Conservation (phyloP, 2,113 vertebrate species). For the Platichthys flesus region DNA sequence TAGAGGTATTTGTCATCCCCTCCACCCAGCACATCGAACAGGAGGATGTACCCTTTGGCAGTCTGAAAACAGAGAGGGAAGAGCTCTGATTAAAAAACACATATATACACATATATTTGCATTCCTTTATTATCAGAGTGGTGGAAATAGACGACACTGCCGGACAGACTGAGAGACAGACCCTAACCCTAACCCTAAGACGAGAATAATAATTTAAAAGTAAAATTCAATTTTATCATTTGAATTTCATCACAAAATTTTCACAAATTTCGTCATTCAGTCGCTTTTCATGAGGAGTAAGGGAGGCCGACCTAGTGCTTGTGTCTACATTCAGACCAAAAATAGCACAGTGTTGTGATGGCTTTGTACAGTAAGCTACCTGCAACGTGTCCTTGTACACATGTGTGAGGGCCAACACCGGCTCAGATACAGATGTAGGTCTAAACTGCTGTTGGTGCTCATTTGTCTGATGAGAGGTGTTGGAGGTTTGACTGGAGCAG, state of each 20-base stretch:
- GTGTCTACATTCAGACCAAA: too few species aligned
- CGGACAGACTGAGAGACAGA: too few species aligned
- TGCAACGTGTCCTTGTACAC: too few species aligned
- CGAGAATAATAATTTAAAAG: too few species aligned
- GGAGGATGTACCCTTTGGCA: constrained; percentile 94
- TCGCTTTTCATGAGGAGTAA: constrained; percentile 3
- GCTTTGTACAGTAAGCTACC: too few species aligned
- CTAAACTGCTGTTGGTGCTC: too few species aligned
- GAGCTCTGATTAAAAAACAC: constrained; percentile 5
- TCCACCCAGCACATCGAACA: constrained; percentile 90
- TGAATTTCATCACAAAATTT: neutral
- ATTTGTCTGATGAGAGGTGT: too few species aligned
- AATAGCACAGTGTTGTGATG: too few species aligned
- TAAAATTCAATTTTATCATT: too few species aligned
- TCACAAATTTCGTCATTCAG: neutral
- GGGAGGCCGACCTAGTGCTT: neutral
- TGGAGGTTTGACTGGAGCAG: too few species aligned
- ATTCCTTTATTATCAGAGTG: neutral
- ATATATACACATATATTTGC: neutral
- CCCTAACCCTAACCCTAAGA: too few species aligned
- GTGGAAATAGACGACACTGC: neutral
- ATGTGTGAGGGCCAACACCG: neutral
- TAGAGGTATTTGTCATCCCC: constrained; percentile 94
- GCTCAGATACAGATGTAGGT: neutral
- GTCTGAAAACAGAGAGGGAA: constrained; percentile 84